Conservation (phyloP, 2,888 invertebrate genomes). For the Lochmaea capreae region DNA sequence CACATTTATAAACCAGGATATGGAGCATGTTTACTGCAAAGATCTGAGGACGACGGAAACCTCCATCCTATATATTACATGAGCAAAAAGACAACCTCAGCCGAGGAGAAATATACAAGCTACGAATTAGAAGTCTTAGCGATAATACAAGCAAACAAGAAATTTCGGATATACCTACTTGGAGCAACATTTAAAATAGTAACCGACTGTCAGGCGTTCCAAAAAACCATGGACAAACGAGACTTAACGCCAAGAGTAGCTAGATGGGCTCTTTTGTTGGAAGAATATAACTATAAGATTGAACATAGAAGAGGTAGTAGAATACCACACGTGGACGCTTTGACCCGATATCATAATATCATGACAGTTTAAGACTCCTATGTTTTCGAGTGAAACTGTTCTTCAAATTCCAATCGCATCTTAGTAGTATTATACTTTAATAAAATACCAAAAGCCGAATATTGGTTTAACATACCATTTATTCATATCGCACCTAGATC, state of each 20-base stretch:
- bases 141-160: constrained; percentile 55
- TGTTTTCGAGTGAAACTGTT: too few relatives aligned
- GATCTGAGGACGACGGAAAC: constrained; percentile 41
- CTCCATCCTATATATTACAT: constrained; percentile 54
- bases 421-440: too few relatives aligned
- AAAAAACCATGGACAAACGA: constrained; percentile 55
- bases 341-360: too few relatives aligned
- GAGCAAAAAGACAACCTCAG: constrained; percentile 50
- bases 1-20: constrained; percentile 42
- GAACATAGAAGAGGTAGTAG: too few relatives aligned
- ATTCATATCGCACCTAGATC: too few relatives aligned
- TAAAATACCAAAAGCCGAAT: too few relatives aligned
- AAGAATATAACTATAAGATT: too few relatives aligned
- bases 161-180: constrained; percentile 56
- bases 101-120: constrained; percentile 55
- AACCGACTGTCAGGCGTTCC: constrained; percentile 57
- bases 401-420: too few relatives aligned
- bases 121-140: constrained; percentile 60
- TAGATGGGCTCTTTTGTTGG: too few relatives aligned
- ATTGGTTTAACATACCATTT: too few relatives aligned
- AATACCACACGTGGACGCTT: too few relatives aligned
- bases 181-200: constrained; percentile 55
- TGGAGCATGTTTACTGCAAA: constrained; percentile 54
- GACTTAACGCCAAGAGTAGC: constrained; percentile 35
- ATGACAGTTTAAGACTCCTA: too few relatives aligned